A percentile compares a stretch with the other conserved stretches of the same genome.
phyloP scores from a whole-genome alignment of 2,888 invertebrate species.

The Tenthredo notha region DNA sequence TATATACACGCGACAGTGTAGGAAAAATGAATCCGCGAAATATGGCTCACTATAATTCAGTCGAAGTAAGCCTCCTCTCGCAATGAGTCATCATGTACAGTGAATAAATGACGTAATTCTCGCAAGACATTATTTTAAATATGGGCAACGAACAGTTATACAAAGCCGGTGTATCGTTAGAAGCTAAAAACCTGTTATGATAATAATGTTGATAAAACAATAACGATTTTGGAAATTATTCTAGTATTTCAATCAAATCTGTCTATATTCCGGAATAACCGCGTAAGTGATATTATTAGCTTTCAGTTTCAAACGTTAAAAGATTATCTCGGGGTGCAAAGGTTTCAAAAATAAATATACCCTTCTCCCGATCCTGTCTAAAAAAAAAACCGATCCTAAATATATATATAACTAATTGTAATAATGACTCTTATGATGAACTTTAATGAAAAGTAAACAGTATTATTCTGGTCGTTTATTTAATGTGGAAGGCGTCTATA shows the following conservation, averaged over 20 bases:
- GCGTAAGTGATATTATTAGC: neutral
- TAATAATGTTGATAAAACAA: neutral
- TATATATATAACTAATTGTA: neutral
- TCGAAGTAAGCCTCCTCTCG: neutral
- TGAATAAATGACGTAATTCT: slow-evolving; percentile 50
- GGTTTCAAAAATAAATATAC: neutral
- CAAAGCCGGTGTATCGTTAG: neutral
- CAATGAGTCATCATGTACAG: slow-evolving; percentile 40
- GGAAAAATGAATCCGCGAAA: slow-evolving; percentile 35
- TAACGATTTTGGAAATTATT: neutral
- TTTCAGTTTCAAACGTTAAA: neutral
- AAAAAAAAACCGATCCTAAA: neutral
- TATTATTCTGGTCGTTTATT: neutral
- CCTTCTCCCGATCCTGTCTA: neutral
- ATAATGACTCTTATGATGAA: neutral
- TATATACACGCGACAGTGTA: neutral
- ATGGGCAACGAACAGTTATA: slow-evolving; percentile 43
- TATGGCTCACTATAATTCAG: slow-evolving; percentile 16
- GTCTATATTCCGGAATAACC: neutral
- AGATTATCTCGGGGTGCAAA: neutral
- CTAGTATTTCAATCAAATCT: neutral
- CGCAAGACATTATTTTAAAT: slow-evolving; percentile 43
- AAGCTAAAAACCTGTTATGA: neutral
- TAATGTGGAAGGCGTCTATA: neutral
- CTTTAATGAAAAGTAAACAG: neutral